Base-by-base conservation (phyloP, 2,888 invertebrate species). In the Eupsilia transversa region DNA sequence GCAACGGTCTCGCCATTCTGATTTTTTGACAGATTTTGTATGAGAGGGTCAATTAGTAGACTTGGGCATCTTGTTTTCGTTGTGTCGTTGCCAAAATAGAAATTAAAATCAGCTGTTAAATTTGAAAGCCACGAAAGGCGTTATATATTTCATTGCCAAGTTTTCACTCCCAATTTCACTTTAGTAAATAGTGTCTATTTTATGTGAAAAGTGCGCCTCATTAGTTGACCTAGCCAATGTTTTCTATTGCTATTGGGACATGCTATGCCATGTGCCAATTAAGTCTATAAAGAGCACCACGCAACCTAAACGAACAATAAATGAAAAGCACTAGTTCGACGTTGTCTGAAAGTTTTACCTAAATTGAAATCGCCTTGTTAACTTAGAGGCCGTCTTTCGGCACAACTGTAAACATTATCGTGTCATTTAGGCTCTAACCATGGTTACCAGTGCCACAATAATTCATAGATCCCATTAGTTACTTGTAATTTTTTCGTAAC, bases 141-240 rank as follows among this genome's bases (percentile, higher is more conserved):
- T 80, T 33, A 60, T 33, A 60, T 70, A 71, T 80, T 71, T 68
- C 41, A 57, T 54, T 85, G 82, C 82, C 83, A 83, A 85, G 75
- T 75, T 75, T 75, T 73, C 82, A 52, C 70, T 59, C 35, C 4
- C 46, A 59, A 72, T 75, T 72, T 81, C 74, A 56, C 66, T 83
- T 83, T 12, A 27, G 52, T 68, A 10, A 71, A 65, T 64, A 27
- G 23, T 41, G 57, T 63, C 69, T 63, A 30, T 72, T 71, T 20
- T 68, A 33, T 38, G 63, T 56, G 66, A 56, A 63, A 73, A 56
- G 14, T 30, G 27, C 1, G 10, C 57, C 17, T 56, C 20, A 38
- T 49, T 43, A 33, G 52, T 38, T 33, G 3, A 41, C 35, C n/a
- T 43, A n/a, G n/a, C n/a, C 33, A 56, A 54, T 56, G 23, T 43